A percentile compares a stretch with the other conserved stretches of the same genome.
These are phyloP conservation scores for Hyalella azteca DNA, from an alignment of 2,888 invertebrate species.

Conservation along the genomic window DNA sequence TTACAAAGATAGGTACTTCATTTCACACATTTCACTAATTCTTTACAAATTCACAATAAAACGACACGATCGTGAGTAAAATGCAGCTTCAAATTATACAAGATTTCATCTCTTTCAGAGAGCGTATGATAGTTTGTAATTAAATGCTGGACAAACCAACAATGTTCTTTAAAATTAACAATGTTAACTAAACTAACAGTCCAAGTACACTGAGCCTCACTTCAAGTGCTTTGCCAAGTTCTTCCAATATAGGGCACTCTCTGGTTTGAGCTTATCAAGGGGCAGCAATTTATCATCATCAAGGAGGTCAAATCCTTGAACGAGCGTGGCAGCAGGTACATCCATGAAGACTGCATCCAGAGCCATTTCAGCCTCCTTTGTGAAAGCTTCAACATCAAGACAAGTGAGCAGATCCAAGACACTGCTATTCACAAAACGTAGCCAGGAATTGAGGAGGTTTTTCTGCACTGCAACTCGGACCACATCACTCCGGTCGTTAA, in stretches of 20 bases:
- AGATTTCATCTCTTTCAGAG: too few relatives aligned
- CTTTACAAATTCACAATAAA: too few relatives aligned
- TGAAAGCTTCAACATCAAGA: slow-evolving; percentile 74
- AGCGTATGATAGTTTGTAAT: too few relatives aligned
- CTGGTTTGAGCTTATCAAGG: slow-evolving; percentile 66
- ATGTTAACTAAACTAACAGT: too few relatives aligned
- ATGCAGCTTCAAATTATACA: too few relatives aligned
- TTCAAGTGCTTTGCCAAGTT: slow-evolving; percentile 68
- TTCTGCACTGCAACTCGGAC: slow-evolving; percentile 61
- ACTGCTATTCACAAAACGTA: slow-evolving; percentile 74
- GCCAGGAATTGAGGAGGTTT: slow-evolving; percentile 73
- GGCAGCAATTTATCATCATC: slow-evolving; percentile 66
- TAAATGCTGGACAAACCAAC: too few relatives aligned
- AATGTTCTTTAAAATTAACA: too few relatives aligned
- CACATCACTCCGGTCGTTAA: slow-evolving; percentile 70
- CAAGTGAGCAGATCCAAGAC: slow-evolving; percentile 75
- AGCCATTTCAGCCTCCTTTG: slow-evolving; percentile 63
- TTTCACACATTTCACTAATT: too few relatives aligned
- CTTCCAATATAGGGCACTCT: slow-evolving; percentile 72
- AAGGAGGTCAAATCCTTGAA: slow-evolving; percentile 65
- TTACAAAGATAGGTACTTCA: too few relatives aligned
- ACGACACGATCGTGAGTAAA: too few relatives aligned
- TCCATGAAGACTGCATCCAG: slow-evolving; percentile 61
- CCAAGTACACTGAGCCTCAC: too few relatives aligned
- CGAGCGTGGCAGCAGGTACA: slow-evolving; percentile 63